Evolutionary conservation across 1,140 invertebrate genomes (phyloP), one percentile per base, ranked within the genome.

Genomic region (Vanessa tameamea): DNA sequence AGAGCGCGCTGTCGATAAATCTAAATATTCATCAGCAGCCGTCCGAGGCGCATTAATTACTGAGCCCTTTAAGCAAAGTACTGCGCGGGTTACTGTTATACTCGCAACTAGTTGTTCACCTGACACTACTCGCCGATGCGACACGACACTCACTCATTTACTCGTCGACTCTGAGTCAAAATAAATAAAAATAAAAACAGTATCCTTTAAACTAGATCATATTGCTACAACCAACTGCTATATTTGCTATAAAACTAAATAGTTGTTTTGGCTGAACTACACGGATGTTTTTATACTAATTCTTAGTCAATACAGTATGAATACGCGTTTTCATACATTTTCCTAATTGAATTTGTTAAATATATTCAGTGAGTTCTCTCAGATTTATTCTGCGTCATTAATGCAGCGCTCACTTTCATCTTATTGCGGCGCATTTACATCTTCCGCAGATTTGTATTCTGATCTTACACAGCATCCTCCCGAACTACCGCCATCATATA

Each of bases 11-110:
- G 74, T 70, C 74, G 73, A 80, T 80, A 80, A 78, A 82, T 80
- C 76, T 82, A 83, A 82, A 80, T 83, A 83, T 83, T 80, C 80
- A 81, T 81, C 73, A 77, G 61, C 14, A 64, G 63, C 69, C 69
- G 69, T 76, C 75, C 66, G 63, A 75, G n/a, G 61, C 68, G 73
- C 73, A 76, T 76, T 71, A 47, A 64, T 71, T 71, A 71, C 16
- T n/a, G 59, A 31, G 15, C 20, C 47, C 69, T 64, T 66, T 66
- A 51, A 66, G 64, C 64, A 51, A 66, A 66, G 64, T 51, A 66
- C 64, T n/a, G 57, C 26, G 14, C 15, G 57, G 63, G 20, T 48
- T 47, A 48, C 43, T 65, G 47, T 16, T 9, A 47, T 16, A 43
- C n/a, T n/a, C 16, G 31, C 11, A 15, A 66, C 50, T n/a, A 9